Base-by-base conservation (phyloP, 2,888 invertebrate genomes). In the Cantharis rustica region DNA sequence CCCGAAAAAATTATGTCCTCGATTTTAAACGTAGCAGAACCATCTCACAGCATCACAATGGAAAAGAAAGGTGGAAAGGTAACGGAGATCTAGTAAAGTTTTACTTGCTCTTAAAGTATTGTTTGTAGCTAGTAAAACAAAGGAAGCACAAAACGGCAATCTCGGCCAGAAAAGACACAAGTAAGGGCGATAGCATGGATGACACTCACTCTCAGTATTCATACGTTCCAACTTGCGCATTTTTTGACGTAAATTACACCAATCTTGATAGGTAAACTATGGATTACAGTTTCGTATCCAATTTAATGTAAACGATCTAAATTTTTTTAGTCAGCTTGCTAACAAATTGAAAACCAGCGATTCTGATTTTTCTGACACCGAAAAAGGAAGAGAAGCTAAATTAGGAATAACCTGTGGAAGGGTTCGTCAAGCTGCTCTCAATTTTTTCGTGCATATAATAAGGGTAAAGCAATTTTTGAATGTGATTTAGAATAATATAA, bases 321-420 rank as follows among this genome's bases (percentile, higher is more conserved):
- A 11, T 16, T 27, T 16, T 47, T 62, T 17, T 69, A 61, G 61
- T 11, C 75, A 72, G 23, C 10, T 61, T 15, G 68, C 23, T 11
- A 69, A 13, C 20, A 89, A 88, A 88, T 82, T 89, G 0, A 84
- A 90, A 81, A 92, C 92, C 0, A 93, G 93, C 81, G 93, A 94
- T 83, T 93, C 93, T 0, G 93, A 93, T 84, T 90, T 91, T 86
- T 93, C 93, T 0, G 93, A 93, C 85, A 87, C 90, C 0, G 93
- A 93, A 84, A 89, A 87, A 73, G 89, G 88, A 16, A 85, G 84
- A 76, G 80, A 80, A 3, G 85, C 83, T 0, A 86, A 85, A 81
- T 68, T 86, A 7, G 71, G 71, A 11, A 82, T 84, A 15, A 85
- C 90, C 61, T 90, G 91, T 83, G 90, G 92, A 13, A 92, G 92